Conservation (phyloP, 2,888 invertebrate species). For the Andrena dorsata region DNA sequence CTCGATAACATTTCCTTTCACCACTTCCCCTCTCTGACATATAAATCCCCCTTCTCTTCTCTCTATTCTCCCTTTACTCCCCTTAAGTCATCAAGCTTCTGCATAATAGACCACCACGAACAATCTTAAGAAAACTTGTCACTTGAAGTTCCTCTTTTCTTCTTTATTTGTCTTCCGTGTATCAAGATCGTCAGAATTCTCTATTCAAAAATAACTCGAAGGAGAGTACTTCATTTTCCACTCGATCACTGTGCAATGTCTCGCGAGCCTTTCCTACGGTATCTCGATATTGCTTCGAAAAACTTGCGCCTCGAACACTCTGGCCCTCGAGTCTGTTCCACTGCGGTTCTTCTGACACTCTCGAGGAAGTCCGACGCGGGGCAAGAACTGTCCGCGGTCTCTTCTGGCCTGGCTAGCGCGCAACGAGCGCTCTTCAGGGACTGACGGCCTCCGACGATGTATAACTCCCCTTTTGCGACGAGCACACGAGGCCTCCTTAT, state of each 20-base stretch:
- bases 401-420: constrained; percentile 21
- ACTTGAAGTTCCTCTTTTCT: too few relatives aligned
- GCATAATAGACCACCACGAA: not conserved
- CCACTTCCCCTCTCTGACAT: not conserved
- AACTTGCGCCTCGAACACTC: not conserved
- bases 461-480: constrained; percentile 58
- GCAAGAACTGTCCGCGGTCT: not conserved
- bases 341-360: not conserved
- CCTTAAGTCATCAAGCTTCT: not conserved
- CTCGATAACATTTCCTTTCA: not conserved
- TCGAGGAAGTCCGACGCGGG: too few relatives aligned
- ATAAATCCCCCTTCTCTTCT: not conserved
- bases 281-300: not conserved
- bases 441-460: constrained; percentile 55
- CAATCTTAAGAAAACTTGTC: too few relatives aligned
- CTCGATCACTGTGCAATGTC: not conserved
- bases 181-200: too few relatives aligned
- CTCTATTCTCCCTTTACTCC: not conserved
- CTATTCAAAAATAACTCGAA: not conserved
- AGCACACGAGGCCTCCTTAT: constrained; percentile 63
- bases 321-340: not conserved
- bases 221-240: not conserved
- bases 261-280: not conserved
- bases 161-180: too few relatives aligned
- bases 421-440: constrained; percentile 51